Conservation (phyloP, 2,113 vertebrate species). For the Rhabdornis inornatus region DNA sequence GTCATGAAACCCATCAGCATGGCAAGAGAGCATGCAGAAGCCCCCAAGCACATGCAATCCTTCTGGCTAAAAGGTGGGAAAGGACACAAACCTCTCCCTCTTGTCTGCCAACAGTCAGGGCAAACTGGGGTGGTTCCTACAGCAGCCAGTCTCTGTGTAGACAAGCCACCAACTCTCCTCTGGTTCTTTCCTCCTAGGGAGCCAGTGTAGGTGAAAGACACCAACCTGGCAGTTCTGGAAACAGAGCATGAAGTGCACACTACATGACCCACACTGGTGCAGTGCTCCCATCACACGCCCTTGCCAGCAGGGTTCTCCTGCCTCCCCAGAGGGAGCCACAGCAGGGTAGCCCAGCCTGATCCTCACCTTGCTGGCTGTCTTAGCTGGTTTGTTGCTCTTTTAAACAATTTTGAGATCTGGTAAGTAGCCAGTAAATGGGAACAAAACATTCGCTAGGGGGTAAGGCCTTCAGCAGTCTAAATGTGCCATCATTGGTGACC, state of each 20-base stretch:
- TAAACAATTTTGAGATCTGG: background rate
- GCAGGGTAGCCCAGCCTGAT: background rate
- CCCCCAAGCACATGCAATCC: background rate
- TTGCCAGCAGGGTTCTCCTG: background rate
- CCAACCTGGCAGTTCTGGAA: background rate
- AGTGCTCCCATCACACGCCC: background rate
- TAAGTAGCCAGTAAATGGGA: background rate
- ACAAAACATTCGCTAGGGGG: background rate
- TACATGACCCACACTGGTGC: accelerated
- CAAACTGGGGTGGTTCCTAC: background rate
- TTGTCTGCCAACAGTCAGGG: background rate
- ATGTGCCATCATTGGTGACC: background rate
- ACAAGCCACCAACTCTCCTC: background rate
- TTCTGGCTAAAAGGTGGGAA: background rate
- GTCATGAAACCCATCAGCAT: slow-evolving; percentile 2
- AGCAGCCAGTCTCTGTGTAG: background rate
- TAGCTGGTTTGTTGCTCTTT: background rate
- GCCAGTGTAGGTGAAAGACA: background rate
- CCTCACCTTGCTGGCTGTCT: background rate
- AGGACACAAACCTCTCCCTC: background rate
- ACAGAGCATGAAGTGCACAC: background rate
- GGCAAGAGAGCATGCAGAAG: slow-evolving; percentile 1
- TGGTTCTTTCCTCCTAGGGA: background rate
- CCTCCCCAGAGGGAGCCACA: background rate
- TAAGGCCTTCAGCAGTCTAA: background rate